Percentiles rank a stretch among this genome's conserved stretches.
phyloP scores from a whole-genome alignment of 2,888 invertebrate genomes.

The Thymelicus lineola region DNA sequence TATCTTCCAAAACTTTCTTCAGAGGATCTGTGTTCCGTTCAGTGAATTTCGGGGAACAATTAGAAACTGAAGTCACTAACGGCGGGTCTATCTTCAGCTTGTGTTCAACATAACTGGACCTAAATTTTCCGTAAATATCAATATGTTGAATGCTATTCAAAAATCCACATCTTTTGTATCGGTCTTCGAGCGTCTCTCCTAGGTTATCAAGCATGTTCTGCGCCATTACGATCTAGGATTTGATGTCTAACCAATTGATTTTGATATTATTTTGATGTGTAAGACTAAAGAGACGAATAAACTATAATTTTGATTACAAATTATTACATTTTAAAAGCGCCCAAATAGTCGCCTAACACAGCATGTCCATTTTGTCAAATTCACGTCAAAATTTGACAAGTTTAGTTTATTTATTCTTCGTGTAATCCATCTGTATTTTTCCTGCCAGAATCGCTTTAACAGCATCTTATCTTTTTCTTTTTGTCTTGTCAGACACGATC shows the following conservation, averaged over 20 bases:
- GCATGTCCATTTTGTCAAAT: too few species aligned
- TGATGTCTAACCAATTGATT: neutral
- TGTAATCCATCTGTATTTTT: too few species aligned
- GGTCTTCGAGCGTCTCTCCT: conserved; percentile 37
- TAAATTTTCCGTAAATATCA: conserved; percentile 56
- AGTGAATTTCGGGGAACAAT: conserved; percentile 42
- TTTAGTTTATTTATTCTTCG: too few species aligned
- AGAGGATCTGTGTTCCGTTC: conserved; percentile 19
- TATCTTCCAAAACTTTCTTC: conserved; percentile 41
- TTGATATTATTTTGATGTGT: too few species aligned
- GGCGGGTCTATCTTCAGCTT: conserved; percentile 19
- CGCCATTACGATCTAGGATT: neutral
- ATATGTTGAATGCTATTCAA: conserved; percentile 58
- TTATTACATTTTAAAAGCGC: neutral
- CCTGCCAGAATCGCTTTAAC: too few species aligned
- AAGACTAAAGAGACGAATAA: neutral
- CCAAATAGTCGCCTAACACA: too few species aligned
- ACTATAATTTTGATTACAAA: neutral
- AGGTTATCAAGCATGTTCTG: neutral
- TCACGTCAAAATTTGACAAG: too few species aligned
- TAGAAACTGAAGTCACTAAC: conserved; percentile 48
- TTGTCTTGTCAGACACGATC: too few species aligned
- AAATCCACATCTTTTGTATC: conserved; percentile 52
- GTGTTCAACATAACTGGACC: conserved; percentile 46
- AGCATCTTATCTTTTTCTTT: too few species aligned